Conservation (phyloP, 2,113 vertebrate genomes). For the Lepus americanus region DNA sequence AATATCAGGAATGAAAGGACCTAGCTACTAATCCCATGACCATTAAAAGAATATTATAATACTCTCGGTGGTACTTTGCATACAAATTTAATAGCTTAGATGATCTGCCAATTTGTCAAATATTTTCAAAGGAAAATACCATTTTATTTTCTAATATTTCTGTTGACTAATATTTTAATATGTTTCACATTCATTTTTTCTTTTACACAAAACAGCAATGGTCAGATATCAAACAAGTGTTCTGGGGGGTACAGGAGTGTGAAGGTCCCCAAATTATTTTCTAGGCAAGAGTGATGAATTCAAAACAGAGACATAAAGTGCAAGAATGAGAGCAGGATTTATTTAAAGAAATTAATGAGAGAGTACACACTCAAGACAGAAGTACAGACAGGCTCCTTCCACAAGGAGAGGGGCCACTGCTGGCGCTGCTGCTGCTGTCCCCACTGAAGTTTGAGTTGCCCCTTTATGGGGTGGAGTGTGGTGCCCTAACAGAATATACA, state of each 20-base stretch:
- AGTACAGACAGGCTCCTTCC: too few relatives aligned
- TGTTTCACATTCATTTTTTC: not conserved
- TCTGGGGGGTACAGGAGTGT: not conserved
- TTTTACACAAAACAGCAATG: not conserved
- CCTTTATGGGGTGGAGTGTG: too few relatives aligned
- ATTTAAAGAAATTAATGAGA: too few relatives aligned
- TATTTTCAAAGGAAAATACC: not conserved
- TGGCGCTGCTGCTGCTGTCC: too few relatives aligned
- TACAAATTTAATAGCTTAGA: not conserved
- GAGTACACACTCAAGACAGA: too few relatives aligned
- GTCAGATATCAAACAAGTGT: not conserved
- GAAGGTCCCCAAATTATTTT: too few relatives aligned
- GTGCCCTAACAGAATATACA: too few relatives aligned
- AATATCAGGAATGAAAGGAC: constrained; percentile 38
- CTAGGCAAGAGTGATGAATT: too few relatives aligned
- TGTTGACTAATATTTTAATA: not conserved
- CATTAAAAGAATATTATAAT: constrained; percentile 1
- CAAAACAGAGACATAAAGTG: too few relatives aligned
- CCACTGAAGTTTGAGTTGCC: too few relatives aligned
- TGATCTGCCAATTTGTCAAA: not conserved
- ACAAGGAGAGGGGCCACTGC: too few relatives aligned
- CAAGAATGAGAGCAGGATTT: too few relatives aligned
- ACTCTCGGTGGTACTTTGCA: not conserved
- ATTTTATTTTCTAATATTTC: not conserved
- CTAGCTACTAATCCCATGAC: not conserved